Percentiles rank a stretch among this genome's conserved stretches.
Conservation (phyloP, 2,113 vertebrate species). For the Ellobius talpinus region DNA sequence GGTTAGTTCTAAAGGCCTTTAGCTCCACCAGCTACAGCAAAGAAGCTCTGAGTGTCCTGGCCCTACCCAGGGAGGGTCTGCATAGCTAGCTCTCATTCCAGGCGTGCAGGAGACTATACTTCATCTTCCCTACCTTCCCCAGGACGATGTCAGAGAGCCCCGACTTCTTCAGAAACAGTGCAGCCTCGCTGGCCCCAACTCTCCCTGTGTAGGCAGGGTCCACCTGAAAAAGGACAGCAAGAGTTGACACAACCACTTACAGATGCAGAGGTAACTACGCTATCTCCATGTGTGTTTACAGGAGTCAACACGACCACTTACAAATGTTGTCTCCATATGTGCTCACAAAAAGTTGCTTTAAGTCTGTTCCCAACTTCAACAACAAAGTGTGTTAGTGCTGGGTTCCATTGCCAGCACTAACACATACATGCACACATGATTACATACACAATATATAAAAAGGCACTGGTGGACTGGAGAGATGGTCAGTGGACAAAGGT, state of each 20-base stretch:
- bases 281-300: not conserved
- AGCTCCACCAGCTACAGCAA: not conserved
- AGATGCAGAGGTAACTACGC: not conserved
- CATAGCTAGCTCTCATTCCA: not conserved
- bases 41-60: not conserved
- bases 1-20: not conserved
- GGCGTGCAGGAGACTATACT: not conserved
- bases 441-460: not conserved
- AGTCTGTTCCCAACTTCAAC: too few species aligned
- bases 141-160: slow-evolving; percentile 94
- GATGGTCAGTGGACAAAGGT: not conserved
- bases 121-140: slow-evolving; percentile 92
- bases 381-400: too few species aligned
- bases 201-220: slow-evolving; percentile 95
- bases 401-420: not conserved
- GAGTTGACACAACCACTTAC: not conserved
- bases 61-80: not conserved
- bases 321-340: too few species aligned
- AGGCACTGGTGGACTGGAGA: not conserved
- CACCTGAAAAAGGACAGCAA: slow-evolving; percentile 87
- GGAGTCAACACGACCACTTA: too few species aligned
- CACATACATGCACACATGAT: not conserved
- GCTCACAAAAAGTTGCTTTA: too few species aligned
- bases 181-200: slow-evolving; percentile 96
- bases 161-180: slow-evolving; percentile 97